Base-by-base conservation (phyloP, 2,113 vertebrate species). In the Trogon melanurus region DNA sequence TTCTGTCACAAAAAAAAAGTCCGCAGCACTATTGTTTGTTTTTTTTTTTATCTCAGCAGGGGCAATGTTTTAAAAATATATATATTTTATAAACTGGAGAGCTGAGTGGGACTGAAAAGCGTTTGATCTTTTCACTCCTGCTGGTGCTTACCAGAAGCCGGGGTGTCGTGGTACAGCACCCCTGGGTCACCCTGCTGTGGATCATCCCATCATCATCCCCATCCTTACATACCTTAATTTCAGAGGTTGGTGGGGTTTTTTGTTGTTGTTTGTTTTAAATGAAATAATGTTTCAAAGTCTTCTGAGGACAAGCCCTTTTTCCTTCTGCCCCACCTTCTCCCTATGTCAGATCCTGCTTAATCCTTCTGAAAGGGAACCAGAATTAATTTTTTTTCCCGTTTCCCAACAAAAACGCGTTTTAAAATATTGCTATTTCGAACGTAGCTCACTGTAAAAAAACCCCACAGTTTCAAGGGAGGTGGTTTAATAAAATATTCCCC, bases 391-490 rank as follows among this genome's bases (percentile, higher is more conserved):
- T 54, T 53, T 23, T 41, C 3, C 10, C 3, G 11, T 76, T 85
- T 91, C 82, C 41, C 44, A 64, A 16, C 8, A 85, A 82, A 88
- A 93, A 3, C 4, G 3, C 26, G 0, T 29, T 79, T 88, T 74
- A 74, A 93, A 94, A 34, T 78, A 62, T 41, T 45, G 17, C 53
- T 91, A 60, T 89, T 95, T 92, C 60, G 19, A 72, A 82, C 23
- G 51, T 91, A 91, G 64, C 84, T 91, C 51, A 21, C n/a, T 57
- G 57, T 73, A 70, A 96, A 97, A 92, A 89, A 70, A 56, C 13
- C 11, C 11, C 51, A 92, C 61, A 94, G 86, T 96, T 98, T 95
- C 95, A 92, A 60, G 88, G 87, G 96, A 97, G 93, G 48, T 76
- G 47, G 85, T 88, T 85, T 95, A 93, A 81, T 78, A 93, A 95